These are phyloP conservation scores for Silurus meridionalis DNA, from an alignment of 2,113 vertebrate species.

Conservation along the genomic window DNA sequence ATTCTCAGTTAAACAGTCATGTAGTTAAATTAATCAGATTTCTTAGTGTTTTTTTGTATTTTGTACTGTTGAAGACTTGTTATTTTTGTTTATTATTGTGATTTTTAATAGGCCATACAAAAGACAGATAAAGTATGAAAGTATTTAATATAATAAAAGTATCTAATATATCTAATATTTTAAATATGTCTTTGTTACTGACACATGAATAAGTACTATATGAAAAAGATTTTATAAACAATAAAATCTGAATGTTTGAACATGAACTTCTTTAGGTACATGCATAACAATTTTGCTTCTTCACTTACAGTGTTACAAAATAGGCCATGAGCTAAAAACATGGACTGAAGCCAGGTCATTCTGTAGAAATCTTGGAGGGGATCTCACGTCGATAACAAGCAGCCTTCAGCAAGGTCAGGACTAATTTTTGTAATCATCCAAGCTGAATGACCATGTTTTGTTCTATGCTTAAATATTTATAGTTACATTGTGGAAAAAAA, in stretches of 20 bases:
- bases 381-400: conserved; percentile 75
- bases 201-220: not conserved
- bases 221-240: not conserved
- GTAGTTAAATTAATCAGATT: not conserved
- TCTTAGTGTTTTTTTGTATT: not conserved
- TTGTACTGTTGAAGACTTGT: not conserved
- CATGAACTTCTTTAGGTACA: not conserved
- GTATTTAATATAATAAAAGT: not conserved
- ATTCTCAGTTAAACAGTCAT: not conserved
- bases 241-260: too few species aligned
- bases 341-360: conserved; percentile 79
- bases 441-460: not conserved
- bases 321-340: conserved; percentile 62
- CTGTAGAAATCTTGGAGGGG: conserved; percentile 77
- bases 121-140: not conserved
- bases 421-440: not conserved
- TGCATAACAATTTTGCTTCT: not conserved
- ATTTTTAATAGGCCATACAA: not conserved
- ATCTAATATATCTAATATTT: not conserved
- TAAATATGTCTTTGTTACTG: not conserved
- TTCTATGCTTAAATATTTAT: not conserved
- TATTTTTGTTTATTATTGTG: not conserved
- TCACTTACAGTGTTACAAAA: conserved; percentile 81
- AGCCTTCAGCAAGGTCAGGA: conserved; percentile 82
- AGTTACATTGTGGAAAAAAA: too few species aligned